These are phyloP conservation scores for Acanthornis magna DNA, from an alignment of 2,797 vertebrate species.

Conservation along the genomic window DNA sequence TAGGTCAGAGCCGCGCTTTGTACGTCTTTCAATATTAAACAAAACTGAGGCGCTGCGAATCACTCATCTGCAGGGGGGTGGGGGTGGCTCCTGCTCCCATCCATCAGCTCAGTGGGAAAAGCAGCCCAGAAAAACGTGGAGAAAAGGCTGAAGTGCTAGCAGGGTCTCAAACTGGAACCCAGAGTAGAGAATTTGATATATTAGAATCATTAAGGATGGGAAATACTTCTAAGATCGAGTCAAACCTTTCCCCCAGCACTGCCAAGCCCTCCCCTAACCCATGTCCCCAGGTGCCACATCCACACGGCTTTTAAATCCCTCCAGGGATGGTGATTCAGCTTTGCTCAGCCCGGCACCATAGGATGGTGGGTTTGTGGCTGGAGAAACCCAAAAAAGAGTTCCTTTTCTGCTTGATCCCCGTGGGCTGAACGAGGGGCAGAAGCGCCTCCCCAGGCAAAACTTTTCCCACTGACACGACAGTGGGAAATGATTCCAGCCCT, in stretches of 20 bases:
- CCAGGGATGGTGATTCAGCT: neutral
- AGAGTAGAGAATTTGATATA: accelerated
- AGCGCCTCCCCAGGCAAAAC: accelerated
- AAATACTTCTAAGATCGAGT: accelerated
- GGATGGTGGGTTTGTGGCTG: neutral
- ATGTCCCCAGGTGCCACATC: neutral
- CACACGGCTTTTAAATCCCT: neutral
- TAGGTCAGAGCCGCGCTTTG: constrained; percentile 24
- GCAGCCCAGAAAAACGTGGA: neutral
- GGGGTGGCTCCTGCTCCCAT: neutral
- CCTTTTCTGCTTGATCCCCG: neutral
- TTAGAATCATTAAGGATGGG: neutral
- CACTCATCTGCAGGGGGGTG: neutral
- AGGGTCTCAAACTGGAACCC: neutral
- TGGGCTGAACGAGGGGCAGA: neutral
- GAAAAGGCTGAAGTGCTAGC: neutral
- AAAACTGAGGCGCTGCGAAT: neutral
- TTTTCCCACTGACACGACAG: accelerated
- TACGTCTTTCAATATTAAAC: constrained; percentile 24
- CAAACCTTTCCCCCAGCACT: neutral
- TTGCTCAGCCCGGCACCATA: accelerated
- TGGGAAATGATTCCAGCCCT: accelerated
- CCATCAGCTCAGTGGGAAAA: neutral
- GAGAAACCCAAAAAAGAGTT: neutral
- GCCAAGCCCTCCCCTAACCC: neutral